phyloP scores from a whole-genome alignment of 1,140 invertebrate genomes.

The Drosophila murphyi region DNA sequence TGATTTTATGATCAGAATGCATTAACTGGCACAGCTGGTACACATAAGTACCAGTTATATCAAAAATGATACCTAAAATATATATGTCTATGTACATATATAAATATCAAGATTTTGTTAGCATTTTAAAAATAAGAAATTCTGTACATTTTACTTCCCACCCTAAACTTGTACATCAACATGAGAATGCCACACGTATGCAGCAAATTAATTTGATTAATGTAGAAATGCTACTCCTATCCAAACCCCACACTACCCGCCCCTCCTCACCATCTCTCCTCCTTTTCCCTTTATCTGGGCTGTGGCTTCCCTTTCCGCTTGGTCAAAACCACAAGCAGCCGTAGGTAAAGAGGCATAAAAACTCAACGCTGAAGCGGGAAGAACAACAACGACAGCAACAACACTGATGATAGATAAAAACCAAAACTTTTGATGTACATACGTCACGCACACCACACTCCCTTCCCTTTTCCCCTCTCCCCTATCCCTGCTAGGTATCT shows the following conservation, averaged over 20 bases:
- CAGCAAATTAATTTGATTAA: not conserved
- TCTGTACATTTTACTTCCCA: too few species aligned
- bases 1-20: not conserved
- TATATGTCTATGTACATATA: not conserved
- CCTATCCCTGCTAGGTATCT: conserved; percentile 2
- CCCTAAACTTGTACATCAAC: too few species aligned
- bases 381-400: conserved; percentile 37
- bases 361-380: conserved; percentile 29
- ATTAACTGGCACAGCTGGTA: too few species aligned
- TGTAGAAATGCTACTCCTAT: not conserved
- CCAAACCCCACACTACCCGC: too few species aligned
- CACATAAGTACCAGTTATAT: too few species aligned
- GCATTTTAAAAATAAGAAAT: too few species aligned
- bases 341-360: conserved; percentile 69
- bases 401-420: conserved; percentile 75
- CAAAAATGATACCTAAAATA: too few species aligned
- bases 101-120: too few species aligned
- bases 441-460: conserved; percentile 49
- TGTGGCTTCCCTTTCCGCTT: conserved; percentile 23
- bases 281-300: not conserved
- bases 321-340: conserved; percentile 56
- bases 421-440: conserved; percentile 79
- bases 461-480: not conserved
- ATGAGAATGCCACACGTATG: too few species aligned
- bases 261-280: not conserved